Conservation (phyloP, 2,797 vertebrate species). For the Pseudochaenichthys georgianus region DNA sequence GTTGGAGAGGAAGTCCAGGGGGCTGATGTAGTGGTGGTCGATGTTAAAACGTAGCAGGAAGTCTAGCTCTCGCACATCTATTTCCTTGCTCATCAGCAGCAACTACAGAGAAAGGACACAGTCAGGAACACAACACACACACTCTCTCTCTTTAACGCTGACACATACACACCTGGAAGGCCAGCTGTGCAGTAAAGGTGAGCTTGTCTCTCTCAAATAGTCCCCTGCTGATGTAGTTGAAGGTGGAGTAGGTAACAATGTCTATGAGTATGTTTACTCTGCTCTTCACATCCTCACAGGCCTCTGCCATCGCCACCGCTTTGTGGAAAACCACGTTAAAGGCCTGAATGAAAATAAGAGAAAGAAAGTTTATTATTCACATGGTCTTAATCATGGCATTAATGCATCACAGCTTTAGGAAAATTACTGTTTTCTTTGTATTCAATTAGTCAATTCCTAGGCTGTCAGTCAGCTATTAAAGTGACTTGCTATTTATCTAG, state of each 20-base stretch:
- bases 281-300: conserved; percentile 76
- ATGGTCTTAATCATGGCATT: background rate
- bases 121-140: conserved; percentile 26
- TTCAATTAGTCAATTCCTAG: background rate
- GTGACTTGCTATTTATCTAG: no score
- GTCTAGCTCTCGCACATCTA: conserved; percentile 83
- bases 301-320: conserved; percentile 81
- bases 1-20: conserved; percentile 86
- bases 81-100: conserved; percentile 85
- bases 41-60: conserved; percentile 88
- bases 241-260: conserved; percentile 84
- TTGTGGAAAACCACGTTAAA: conserved; percentile 90
- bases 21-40: conserved; percentile 85
- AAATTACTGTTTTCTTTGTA: background rate
- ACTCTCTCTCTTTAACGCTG: conserved; percentile 11
- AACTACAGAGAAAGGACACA: conserved; percentile 67
- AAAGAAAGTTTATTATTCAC: background rate
- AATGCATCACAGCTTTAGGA: background rate
- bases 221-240: conserved; percentile 86
- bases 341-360: conserved; percentile 68
- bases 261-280: conserved; percentile 83
- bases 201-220: conserved; percentile 88
- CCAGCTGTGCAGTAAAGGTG: conserved; percentile 84
- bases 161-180: conserved; percentile 79
- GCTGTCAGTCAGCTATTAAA: background rate